Evolutionary conservation across 2,113 vertebrate genomes (phyloP).

Genomic region (Microcebus murinus): DNA sequence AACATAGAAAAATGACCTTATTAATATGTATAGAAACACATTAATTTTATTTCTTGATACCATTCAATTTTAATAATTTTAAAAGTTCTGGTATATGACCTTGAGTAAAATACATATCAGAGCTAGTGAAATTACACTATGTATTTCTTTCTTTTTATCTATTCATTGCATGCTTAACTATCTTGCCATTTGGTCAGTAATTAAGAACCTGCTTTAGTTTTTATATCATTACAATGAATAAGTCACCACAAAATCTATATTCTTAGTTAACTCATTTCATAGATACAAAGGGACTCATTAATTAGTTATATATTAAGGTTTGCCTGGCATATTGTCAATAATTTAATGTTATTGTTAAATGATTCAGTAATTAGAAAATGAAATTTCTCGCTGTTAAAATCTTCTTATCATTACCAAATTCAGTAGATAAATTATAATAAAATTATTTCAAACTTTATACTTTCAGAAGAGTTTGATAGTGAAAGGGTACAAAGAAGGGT

Average conservation of each 20-base stretch:
- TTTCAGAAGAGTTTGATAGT: background rate
- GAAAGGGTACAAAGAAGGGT: background rate
- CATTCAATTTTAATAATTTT: background rate
- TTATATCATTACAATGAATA: slow-evolving; percentile 53
- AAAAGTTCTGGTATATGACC: slow-evolving; percentile 47
- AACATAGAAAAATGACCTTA: slow-evolving; percentile 51
- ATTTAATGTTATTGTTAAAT: slow-evolving; percentile 44
- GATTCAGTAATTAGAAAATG: slow-evolving; percentile 14
- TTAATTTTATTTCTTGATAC: slow-evolving; percentile 57
- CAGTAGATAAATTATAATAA: slow-evolving; percentile 11
- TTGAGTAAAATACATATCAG: slow-evolving; percentile 43
- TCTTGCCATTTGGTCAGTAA: slow-evolving; percentile 1
- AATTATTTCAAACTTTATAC: slow-evolving; percentile 13
- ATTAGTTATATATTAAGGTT: slow-evolving; percentile 50
- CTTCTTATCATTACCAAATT: background rate
- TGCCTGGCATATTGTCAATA: slow-evolving; percentile 41
- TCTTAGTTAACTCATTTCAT: background rate
- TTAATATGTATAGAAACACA: slow-evolving; percentile 50
- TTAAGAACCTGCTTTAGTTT: slow-evolving; percentile 42
- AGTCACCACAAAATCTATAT: slow-evolving; percentile 51
- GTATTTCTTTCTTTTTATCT: background rate
- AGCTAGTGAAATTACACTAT: background rate
- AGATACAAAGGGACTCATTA: slow-evolving; percentile 38
- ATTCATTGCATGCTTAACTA: slow-evolving; percentile 10
- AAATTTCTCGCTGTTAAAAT: slow-evolving; percentile 38